A percentile compares a stretch with the other conserved stretches of the same genome.
Evolutionary conservation across 2,797 vertebrate genomes (phyloP).

Genomic region (Schizopygopsis malacanthus): DNA sequence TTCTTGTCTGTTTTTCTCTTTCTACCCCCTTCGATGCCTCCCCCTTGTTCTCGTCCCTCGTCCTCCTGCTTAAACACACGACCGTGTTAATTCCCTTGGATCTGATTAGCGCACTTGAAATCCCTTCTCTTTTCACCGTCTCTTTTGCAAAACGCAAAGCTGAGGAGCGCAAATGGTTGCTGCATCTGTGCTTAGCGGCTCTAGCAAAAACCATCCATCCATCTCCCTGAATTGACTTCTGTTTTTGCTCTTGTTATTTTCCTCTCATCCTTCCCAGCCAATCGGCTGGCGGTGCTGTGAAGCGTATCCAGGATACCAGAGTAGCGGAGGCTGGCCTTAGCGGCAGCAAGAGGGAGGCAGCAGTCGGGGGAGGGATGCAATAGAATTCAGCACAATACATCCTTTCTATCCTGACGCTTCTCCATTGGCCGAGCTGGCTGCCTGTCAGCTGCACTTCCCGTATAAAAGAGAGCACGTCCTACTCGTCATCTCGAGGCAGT

Average conservation of each 20-base stretch:
- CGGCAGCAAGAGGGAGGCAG: conserved; percentile 63
- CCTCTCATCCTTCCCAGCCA: conserved; percentile 71
- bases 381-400: conserved; percentile 44
- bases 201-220: conserved; percentile 70
- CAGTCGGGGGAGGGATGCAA: conserved; percentile 42
- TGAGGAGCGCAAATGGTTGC: conserved; percentile 63
- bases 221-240: conserved; percentile 66
- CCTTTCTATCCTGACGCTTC: conserved; percentile 17
- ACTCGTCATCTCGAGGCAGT: background rate
- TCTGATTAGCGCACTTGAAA: conserved; percentile 31
- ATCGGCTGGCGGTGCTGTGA: conserved; percentile 70
- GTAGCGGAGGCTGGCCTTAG: conserved; percentile 74
- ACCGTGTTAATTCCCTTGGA: conserved; percentile 45
- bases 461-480: background rate
- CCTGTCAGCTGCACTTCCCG: background rate
- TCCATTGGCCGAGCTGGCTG: conserved; percentile 38
- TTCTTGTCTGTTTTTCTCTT: conserved; percentile 31
- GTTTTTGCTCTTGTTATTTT: conserved; percentile 56
- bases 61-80: conserved; percentile 31
- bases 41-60: conserved; percentile 10
- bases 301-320: conserved; percentile 80
- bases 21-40: conserved; percentile 31
- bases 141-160: conserved; percentile 52
- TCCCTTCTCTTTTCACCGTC: conserved; percentile 8
- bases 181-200: conserved; percentile 61